These are phyloP conservation scores for Camponotus vicinus DNA, from an alignment of 1,140 invertebrate species.

Conservation along the genomic window DNA sequence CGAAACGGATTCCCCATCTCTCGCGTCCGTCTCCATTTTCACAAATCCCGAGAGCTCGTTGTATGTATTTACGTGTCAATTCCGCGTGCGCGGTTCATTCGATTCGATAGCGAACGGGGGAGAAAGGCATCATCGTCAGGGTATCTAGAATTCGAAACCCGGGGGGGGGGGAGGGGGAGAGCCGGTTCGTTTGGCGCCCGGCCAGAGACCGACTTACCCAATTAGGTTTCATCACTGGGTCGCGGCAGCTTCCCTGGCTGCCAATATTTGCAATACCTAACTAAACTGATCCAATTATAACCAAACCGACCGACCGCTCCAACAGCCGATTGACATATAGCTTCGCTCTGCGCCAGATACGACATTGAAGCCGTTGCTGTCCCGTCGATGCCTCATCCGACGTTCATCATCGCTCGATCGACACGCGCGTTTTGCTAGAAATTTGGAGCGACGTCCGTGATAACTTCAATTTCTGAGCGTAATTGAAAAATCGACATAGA, in stretches of 20 bases:
- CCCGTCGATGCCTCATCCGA: neutral
- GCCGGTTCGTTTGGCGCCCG: constrained; percentile 77
- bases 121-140: constrained; percentile 58
- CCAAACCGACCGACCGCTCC: constrained; percentile 72
- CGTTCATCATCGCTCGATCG: constrained; percentile 25
- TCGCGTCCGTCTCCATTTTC: constrained; percentile 69
- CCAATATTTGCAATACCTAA: constrained; percentile 85
- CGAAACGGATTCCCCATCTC: constrained; percentile 68
- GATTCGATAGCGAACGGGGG: neutral
- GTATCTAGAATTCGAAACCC: constrained; percentile 74
- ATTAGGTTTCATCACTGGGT: constrained; percentile 85
- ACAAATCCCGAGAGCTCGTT: constrained; percentile 53
- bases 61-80: constrained; percentile 76
- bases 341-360: constrained; percentile 62
- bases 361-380: constrained; percentile 5
- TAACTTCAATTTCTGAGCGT: constrained; percentile 30
- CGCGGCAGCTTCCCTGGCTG: constrained; percentile 81
- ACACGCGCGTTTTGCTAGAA: neutral
- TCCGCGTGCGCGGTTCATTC: constrained; percentile 41
- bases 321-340: constrained; percentile 77
- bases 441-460: constrained; percentile 31
- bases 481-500: constrained; percentile 44
- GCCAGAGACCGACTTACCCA: constrained; percentile 85
- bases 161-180: neutral
- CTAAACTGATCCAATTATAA: constrained; percentile 84